These are phyloP conservation scores for Brachynemurus nebulosus DNA, from an alignment of 2,888 invertebrate species.

Conservation along the genomic window DNA sequence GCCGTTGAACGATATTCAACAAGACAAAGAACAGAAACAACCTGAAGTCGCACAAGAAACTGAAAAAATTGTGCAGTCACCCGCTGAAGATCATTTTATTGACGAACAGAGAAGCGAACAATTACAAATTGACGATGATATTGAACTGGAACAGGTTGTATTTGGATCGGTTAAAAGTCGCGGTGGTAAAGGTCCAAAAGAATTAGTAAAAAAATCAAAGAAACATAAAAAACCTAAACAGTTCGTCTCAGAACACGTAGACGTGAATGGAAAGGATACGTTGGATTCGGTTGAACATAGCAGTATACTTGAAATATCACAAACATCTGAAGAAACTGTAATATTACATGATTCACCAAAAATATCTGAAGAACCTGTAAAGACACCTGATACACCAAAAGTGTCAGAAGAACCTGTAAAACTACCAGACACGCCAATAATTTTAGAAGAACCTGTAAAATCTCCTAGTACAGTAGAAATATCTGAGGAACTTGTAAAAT, in stretches of 20 bases:
- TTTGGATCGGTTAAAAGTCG: slow-evolving; percentile 49
- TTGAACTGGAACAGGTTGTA: slow-evolving; percentile 39
- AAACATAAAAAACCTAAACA: slow-evolving; percentile 1
- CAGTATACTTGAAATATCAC: no score
- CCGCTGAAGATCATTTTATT: not conserved
- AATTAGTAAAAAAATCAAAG: not conserved
- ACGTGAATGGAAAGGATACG: no score
- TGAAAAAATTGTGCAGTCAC: slow-evolving; percentile 14
- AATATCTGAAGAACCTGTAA: no score
- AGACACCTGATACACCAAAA: not conserved
- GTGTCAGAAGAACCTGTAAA: not conserved
- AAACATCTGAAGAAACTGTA: not conserved
- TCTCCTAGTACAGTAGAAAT: not conserved
- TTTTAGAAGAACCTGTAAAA: not conserved
- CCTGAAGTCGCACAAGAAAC: not conserved
- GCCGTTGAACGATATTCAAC: not conserved
- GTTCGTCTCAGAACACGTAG: no score
- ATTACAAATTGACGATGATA: slow-evolving; percentile 12
- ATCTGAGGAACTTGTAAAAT: no score
- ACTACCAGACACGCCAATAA: not conserved
- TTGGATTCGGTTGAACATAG: no score
- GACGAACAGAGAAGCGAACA: slow-evolving; percentile 1
- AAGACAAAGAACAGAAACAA: no score
- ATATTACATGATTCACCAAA: not conserved
- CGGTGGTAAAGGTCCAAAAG: slow-evolving; percentile 20